A percentile compares a stretch with the other conserved stretches of the same genome.
phyloP scores from a whole-genome alignment of 2,797 vertebrate species.

The Anas bernieri region DNA sequence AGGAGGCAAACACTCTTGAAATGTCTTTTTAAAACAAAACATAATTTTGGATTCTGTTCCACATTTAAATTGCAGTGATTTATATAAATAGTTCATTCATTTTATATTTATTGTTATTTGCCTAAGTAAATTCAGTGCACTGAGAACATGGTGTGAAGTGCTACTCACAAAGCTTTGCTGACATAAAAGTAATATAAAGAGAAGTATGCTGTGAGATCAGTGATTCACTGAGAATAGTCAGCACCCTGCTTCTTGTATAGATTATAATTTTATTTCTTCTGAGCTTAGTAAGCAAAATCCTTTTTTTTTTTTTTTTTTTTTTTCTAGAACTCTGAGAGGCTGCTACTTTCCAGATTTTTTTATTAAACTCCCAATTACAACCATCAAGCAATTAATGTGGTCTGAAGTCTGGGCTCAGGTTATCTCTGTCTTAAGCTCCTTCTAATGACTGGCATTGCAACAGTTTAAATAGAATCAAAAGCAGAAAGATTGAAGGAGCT shows the following conservation, averaged over 20 bases:
- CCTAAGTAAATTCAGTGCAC: slow-evolving; percentile 17
- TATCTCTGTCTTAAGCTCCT: background rate
- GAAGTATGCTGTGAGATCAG: background rate
- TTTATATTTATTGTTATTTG: slow-evolving; percentile 40
- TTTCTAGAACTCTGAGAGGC: background rate
- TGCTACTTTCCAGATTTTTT: background rate
- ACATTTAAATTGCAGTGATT: slow-evolving; percentile 33
- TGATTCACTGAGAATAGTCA: slow-evolving; percentile 12
- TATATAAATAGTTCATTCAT: background rate
- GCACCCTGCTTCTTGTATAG: background rate
- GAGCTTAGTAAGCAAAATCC: background rate
- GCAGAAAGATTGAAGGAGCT: background rate
- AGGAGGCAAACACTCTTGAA: slow-evolving; percentile 27
- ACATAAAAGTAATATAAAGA: slow-evolving; percentile 7
- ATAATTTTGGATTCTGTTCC: slow-evolving; percentile 19
- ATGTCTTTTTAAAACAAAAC: slow-evolving; percentile 35
- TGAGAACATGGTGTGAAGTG: background rate
- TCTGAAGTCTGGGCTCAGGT: background rate
- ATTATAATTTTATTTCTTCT: background rate
- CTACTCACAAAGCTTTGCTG: slow-evolving; percentile 14
- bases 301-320: background rate
- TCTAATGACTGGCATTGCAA: background rate
- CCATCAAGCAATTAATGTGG: background rate
- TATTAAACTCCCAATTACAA: background rate
- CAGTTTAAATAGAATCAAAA: background rate